Base-by-base conservation (phyloP, 2,888 invertebrate genomes). In the Dexiosoma caninum region DNA sequence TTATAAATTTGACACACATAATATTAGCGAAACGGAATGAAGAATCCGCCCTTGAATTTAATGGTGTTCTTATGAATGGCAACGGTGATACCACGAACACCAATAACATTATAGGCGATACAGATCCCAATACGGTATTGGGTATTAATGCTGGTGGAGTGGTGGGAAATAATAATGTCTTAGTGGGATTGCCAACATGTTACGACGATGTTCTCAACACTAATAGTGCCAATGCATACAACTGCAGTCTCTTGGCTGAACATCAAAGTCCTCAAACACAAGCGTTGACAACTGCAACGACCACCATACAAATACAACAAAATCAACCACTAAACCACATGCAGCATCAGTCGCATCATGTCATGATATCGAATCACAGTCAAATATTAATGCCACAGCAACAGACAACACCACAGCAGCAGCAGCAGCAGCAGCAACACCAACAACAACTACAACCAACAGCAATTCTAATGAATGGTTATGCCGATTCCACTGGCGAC, bases 1-100 rank as follows among this genome's bases (percentile, higher is more conserved):
- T 97, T 80, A 96, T 95, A 91, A 96, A 96, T 12, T 91, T 97
- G 82, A 96, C 96, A 27, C 96, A 96, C 89, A 95, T 95, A 83
- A 95, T 96, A 85, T 95, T 95, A 89, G 93, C 94, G 71, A 95
- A 95, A 92, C 92, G 95, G 69, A 89, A 89, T 55, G 95, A 89
- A 75, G 89, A 89, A 78, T 86, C 88, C 1, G 87, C 88, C 67
- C 83, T 88, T 83, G 89, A 88, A 66, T 85, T 88, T 3, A 88
- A 87, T 66, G 86, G 85, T 2, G 86, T 85, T 4, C 40, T 85
- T 75, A 30, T 80, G 14, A 84, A 82, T 57, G 83, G 82, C 10
- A 82, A 3, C n/a, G 55, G 37, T 19, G 70, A 75, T 9, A 37
- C 67, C 4, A 53, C 64, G 7, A 46, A 69, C 4, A 64, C 37